These are phyloP conservation scores for Leucozona laternaria DNA, from an alignment of 2,888 invertebrate genomes.

Conservation along the genomic window DNA sequence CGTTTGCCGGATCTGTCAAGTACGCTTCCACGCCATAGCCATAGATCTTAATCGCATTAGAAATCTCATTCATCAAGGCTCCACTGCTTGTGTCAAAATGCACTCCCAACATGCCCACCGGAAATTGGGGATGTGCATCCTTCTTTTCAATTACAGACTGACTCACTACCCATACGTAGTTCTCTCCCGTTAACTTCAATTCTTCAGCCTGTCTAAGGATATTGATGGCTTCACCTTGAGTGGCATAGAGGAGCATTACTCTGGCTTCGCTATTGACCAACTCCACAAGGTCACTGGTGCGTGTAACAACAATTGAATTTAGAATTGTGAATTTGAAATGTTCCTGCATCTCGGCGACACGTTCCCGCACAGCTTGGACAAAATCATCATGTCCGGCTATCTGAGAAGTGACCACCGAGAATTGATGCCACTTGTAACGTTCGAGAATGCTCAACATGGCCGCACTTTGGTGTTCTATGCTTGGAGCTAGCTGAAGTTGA, in stretches of 20 bases:
- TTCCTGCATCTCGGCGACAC: conserved; percentile 92
- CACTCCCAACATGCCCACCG: conserved; percentile 96
- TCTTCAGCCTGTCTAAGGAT: conserved; percentile 87
- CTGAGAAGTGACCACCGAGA: conserved; percentile 96
- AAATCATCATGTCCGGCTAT: conserved; percentile 98
- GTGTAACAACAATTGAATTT: conserved; percentile 93
- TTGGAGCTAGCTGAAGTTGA: conserved; percentile 97
- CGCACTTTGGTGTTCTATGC: conserved; percentile 96
- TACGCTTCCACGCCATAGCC: conserved; percentile 95
- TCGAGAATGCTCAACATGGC: conserved; percentile 98
- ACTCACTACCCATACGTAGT: conserved; percentile 98
- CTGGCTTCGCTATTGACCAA: conserved; percentile 95
- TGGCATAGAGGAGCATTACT: conserved; percentile 96
- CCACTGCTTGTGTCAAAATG: conserved; percentile 95
- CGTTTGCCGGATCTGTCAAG: conserved; percentile 89
- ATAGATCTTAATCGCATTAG: conserved; percentile 95
- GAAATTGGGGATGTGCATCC: conserved; percentile 91
- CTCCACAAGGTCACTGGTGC: conserved; percentile 90
- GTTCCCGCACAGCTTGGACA: conserved; percentile 95
- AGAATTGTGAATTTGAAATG: conserved; percentile 92
- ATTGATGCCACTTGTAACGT: conserved; percentile 98
- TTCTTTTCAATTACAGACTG: conserved; percentile 95
- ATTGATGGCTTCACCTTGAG: conserved; percentile 93
- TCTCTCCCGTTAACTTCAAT: conserved; percentile 86
- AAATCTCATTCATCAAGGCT: conserved; percentile 93